Base-by-base conservation (phyloP, 1,140 invertebrate genomes). In the Pseudobourletiella spinata region DNA sequence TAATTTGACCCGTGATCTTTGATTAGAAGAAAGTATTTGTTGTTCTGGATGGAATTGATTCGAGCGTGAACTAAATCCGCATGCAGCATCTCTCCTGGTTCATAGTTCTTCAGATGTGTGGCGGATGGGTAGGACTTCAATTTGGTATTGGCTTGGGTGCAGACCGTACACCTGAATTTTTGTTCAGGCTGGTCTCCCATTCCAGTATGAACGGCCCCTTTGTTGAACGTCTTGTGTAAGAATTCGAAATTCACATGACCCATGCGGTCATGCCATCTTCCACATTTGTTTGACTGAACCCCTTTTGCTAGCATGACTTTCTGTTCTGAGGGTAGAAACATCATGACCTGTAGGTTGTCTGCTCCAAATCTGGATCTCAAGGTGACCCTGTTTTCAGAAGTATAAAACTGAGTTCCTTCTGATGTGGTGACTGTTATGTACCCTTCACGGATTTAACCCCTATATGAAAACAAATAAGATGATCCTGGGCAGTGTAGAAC, bases 261-360 rank as follows among this genome's bases (percentile, higher is more conserved):
- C 1, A 57, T 20, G 1, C 39, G 15, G 11, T 57, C 56, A 8
- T 57, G 56, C 56, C 56, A 57, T 16, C 56, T 42, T 3, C n/a
- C 1, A 8, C 20, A 15, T n/a, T 6, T 22, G 8, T 8, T 8
- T 8, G n/a, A n/a, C 1, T 39, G 20, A 0, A n/a, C 1, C 1
- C 24, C 3, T 14, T 22, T 2, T 30, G 22, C 32, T 14, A 20
- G 3, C 11, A 57, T 22, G 15, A 0, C 28, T 14, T 57, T 22
- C 22, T 43, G 24, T 2, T 1, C 2, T 2, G 14, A 2, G 0
- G 39, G 39, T 6, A 15, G 20, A 18, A 57, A 57, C 1, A 1
- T 2, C 56, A 57, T 56, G 1, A 56, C 18, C 30, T 57, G 25
- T 42, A 44, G n/a, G 14, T 42, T 25, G 18, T 57, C 24, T 1